Conservation (phyloP, 1,140 invertebrate species). For the Dryas iulia region DNA sequence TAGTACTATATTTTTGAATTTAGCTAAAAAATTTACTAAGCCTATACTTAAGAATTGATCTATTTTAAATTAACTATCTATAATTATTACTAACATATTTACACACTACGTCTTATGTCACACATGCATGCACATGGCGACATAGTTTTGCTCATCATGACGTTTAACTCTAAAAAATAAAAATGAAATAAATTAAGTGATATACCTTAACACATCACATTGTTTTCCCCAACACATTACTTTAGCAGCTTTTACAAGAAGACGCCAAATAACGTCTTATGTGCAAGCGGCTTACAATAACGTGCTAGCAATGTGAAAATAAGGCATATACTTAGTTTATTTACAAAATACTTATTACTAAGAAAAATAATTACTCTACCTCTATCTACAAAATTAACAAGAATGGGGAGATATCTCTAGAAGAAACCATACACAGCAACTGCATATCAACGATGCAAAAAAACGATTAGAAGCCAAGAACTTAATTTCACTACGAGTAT, state of each 20-base stretch:
- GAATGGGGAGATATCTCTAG: neutral
- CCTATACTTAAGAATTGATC: neutral
- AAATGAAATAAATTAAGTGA: neutral
- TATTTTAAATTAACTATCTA: neutral
- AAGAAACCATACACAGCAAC: neutral
- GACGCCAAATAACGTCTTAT: neutral
- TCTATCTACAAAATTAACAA: neutral
- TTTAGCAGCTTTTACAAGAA: neutral
- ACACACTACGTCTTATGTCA: neutral
- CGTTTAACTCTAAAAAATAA: neutral
- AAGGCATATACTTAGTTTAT: neutral
- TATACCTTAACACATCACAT: neutral
- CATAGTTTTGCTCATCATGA: neutral
- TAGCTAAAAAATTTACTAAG: neutral
- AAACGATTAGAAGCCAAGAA: neutral
- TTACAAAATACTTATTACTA: neutral
- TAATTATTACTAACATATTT: neutral
- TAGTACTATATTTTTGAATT: neutral
- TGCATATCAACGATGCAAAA: neutral
- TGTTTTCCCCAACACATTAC: neutral
- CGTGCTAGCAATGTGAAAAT: neutral
- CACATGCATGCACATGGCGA: neutral
- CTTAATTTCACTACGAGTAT: too few relatives aligned
- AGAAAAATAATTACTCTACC: neutral
- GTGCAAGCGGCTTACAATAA: neutral